Base-by-base conservation (phyloP, 2,113 vertebrate genomes). In the Myrmecobius fasciatus region DNA sequence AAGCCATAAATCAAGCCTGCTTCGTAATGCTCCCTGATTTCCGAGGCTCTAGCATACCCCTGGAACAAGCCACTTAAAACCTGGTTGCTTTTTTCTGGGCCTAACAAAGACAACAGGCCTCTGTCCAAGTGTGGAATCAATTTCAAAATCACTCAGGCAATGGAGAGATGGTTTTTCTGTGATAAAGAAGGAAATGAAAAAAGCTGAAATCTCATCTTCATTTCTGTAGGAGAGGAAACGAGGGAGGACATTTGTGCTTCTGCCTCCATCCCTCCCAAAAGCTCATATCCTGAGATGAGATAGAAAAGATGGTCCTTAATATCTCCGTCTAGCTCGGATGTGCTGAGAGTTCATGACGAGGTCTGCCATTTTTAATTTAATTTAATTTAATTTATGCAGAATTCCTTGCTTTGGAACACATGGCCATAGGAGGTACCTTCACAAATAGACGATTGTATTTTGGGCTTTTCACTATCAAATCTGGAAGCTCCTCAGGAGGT, bases 121-220 rank as follows among this genome's bases (percentile, higher is more conserved):
- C 25, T 92, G 88, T 43, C 67, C 67, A 28, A 95, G 46, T 91
- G 26, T 91, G 53, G 36, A 94, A 91, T 92, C 53, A 94, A 92
- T 53, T 83, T 92, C 89, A 96, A 91, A 96, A 93, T 43, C 91
- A 92, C 43, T 95, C 91, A 75, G 93, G 92, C 90, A 60, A 60
- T 89, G 93, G 43, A 52, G 3, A 92, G 54, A 90, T 94, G 93
- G 91, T 17, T 0, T 92, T 91, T 24, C 0, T 36, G 94, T 89
- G 95, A 94, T 90, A 91, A 94, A 91, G 67, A 83, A 83, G 94
- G 52, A 88, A 97, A 97, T 94, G 95, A 97, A 93, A 97, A 96
- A 14, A 28, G 88, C 75, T 2, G 17, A 54, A 1, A 53, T 92
- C 93, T 96, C 91, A 95, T 94, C 96, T 96, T 53, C 92, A 52